These are phyloP conservation scores for Drosophila ercepeae DNA, from an alignment of 1,140 invertebrate genomes.

Conservation along the genomic window DNA sequence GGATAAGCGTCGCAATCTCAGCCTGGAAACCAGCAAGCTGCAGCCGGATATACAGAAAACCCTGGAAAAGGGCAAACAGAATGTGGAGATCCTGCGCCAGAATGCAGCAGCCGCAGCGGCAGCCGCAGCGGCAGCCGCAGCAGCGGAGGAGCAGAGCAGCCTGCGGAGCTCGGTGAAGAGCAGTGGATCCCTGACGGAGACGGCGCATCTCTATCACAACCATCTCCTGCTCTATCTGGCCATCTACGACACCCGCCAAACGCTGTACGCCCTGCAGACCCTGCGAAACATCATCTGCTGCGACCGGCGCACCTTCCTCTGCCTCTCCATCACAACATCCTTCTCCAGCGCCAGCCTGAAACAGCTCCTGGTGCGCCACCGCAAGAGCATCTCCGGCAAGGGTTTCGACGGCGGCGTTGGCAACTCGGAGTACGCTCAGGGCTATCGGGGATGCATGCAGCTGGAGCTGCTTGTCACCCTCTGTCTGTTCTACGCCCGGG, in stretches of 20 bases:
- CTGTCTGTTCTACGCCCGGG: conserved; percentile 92
- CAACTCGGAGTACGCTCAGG: conserved; percentile 86
- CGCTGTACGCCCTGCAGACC: conserved; percentile 91
- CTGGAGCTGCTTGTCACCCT: conserved; percentile 92
- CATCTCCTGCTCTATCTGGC: conserved; percentile 93
- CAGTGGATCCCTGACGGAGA: conserved; percentile 51
- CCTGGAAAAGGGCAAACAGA: conserved; percentile 81
- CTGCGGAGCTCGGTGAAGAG: conserved; percentile 73
- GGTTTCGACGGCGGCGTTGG: conserved; percentile 90
- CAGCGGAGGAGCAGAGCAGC: conserved; percentile 56
- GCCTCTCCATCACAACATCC: conserved; percentile 88
- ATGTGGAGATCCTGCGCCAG: conserved; percentile 78
- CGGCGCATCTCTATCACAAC: conserved; percentile 91
- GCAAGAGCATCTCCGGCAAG: conserved; percentile 92
- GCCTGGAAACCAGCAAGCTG: conserved; percentile 68
- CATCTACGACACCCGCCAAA: conserved; percentile 91
- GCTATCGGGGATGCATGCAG: conserved; percentile 91
- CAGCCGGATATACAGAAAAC: conserved; percentile 74
- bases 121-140: conserved; percentile 46
- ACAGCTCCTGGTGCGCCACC: conserved; percentile 89
- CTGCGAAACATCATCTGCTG: conserved; percentile 90
- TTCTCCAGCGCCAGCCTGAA: conserved; percentile 85
- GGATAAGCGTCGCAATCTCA: conserved; percentile 83
- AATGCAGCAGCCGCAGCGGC: conserved; percentile 58
- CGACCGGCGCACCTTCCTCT: conserved; percentile 90